phyloP scores from a whole-genome alignment of 2,888 invertebrate species.

The Limenitis camilla region DNA sequence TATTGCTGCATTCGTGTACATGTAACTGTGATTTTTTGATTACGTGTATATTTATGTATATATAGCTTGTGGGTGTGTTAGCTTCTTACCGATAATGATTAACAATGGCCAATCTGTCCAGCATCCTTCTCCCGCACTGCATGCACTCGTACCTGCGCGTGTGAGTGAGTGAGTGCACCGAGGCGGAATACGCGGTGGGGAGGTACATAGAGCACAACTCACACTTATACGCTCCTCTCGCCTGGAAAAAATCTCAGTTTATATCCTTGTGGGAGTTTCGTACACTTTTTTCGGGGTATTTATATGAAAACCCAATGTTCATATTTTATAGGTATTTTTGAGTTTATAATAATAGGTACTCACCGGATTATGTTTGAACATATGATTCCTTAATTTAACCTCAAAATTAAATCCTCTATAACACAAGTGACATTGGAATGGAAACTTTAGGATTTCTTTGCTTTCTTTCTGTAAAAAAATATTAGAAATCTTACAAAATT shows the following conservation, averaged over 20 bases:
- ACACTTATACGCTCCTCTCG: slow-evolving; percentile 54
- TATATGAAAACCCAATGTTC: no score
- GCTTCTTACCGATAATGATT: slow-evolving; percentile 49
- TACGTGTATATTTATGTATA: background rate
- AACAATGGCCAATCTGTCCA: slow-evolving; percentile 48
- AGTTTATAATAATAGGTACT: slow-evolving; percentile 28
- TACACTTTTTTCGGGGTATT: no score
- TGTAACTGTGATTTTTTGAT: no score
- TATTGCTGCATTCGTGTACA: no score
- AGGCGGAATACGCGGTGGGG: slow-evolving; percentile 51
- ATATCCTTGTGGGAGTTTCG: no score
- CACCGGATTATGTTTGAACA: slow-evolving; percentile 63
- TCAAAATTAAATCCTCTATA: slow-evolving; percentile 63
- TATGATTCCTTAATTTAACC: slow-evolving; percentile 58
- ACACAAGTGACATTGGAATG: slow-evolving; percentile 54
- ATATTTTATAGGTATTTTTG: background rate
- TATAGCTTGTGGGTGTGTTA: background rate
- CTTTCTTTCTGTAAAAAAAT: slow-evolving; percentile 46
- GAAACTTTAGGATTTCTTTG: slow-evolving; percentile 42
- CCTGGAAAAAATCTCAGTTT: no score
- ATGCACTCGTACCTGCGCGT: slow-evolving; percentile 53
- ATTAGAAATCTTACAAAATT: background rate
- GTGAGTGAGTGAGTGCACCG: slow-evolving; percentile 55
- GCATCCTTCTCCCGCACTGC: slow-evolving; percentile 49
- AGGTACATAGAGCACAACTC: slow-evolving; percentile 50